Percentiles rank a stretch among this genome's conserved stretches.
These are phyloP conservation scores for Dromaius novaehollandiae DNA, from an alignment of 2,113 vertebrate genomes.

Conservation along the genomic window DNA sequence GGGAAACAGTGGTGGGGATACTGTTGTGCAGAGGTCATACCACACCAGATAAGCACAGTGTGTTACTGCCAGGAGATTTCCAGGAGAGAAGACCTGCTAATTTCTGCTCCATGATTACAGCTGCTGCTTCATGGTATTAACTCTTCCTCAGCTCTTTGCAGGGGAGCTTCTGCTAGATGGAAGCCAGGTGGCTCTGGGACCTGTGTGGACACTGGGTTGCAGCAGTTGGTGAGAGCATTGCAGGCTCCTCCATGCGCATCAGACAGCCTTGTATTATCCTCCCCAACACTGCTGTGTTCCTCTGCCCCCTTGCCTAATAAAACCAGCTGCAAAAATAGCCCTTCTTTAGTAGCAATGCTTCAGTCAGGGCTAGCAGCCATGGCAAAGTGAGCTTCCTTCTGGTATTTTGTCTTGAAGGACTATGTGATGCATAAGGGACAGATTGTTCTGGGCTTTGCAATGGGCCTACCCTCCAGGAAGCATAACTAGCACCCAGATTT, in stretches of 20 bases:
- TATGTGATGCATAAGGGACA: background rate
- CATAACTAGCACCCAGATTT: background rate
- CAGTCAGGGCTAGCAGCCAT: background rate
- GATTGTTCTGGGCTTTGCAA: background rate
- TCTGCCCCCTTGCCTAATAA: background rate
- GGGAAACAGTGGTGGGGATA: background rate
- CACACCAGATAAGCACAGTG: background rate
- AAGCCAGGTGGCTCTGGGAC: background rate
- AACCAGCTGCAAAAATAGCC: background rate
- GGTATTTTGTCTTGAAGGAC: background rate
- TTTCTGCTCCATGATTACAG: background rate
- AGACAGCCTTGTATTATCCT: background rate
- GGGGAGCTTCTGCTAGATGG: slow-evolving; percentile 2
- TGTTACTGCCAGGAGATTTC: background rate
- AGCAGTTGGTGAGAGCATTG: background rate
- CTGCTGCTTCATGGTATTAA: background rate
- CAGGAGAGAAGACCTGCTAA: background rate
- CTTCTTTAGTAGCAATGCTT: background rate
- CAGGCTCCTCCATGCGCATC: background rate
- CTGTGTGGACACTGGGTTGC: background rate
- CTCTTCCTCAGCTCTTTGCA: background rate
- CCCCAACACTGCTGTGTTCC: background rate
- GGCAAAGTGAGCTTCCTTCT: background rate
- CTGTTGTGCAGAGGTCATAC: accelerated
- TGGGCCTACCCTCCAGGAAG: background rate